Conservation (phyloP, 2,888 invertebrate genomes). For the Eupithecia pulchellata region DNA sequence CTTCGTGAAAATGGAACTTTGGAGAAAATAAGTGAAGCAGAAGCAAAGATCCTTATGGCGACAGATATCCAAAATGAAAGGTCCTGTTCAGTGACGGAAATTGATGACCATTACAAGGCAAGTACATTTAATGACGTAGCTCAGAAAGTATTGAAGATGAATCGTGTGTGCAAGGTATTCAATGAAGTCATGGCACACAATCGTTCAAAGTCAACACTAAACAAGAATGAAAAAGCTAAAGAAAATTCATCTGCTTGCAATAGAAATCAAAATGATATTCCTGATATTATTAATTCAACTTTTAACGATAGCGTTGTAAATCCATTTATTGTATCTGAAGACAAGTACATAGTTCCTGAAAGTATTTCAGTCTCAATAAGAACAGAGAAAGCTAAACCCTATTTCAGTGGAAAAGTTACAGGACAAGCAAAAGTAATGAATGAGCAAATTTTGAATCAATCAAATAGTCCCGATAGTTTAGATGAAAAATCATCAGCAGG, state of each 20-base stretch:
- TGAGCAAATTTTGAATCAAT: conserved; percentile 37
- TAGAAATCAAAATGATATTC: conserved; percentile 66
- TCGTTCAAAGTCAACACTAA: conserved; percentile 37
- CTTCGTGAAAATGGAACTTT: conserved; percentile 80
- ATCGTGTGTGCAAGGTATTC: conserved; percentile 68
- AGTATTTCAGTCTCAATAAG: conserved; percentile 70
- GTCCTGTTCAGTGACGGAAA: conserved; percentile 45
- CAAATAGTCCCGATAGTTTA: conserved; percentile 52
- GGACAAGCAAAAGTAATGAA: conserved; percentile 28
- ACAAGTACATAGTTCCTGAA: conserved; percentile 74
- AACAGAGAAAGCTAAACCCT: conserved; percentile 61
- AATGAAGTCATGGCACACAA: conserved; percentile 54
- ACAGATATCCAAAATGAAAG: conserved; percentile 54
- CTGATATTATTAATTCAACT: conserved; percentile 81
- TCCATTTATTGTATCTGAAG: conserved; percentile 58
- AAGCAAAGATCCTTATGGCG: conserved; percentile 72
- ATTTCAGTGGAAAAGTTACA: conserved; percentile 38
- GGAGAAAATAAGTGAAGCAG: conserved; percentile 77
- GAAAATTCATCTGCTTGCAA: conserved; percentile 43
- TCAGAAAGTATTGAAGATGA: conserved; percentile 65
- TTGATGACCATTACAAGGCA: conserved; percentile 38
- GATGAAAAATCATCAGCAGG: conserved; percentile 53
- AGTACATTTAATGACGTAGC: conserved; percentile 63
- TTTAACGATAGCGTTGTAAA: conserved; percentile 62
- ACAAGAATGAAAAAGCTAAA: conserved; percentile 28